Evolutionary conservation across 1,140 invertebrate species (phyloP), one percentile per base, ranked within the genome.

Genomic region (Lethrus apterus): DNA sequence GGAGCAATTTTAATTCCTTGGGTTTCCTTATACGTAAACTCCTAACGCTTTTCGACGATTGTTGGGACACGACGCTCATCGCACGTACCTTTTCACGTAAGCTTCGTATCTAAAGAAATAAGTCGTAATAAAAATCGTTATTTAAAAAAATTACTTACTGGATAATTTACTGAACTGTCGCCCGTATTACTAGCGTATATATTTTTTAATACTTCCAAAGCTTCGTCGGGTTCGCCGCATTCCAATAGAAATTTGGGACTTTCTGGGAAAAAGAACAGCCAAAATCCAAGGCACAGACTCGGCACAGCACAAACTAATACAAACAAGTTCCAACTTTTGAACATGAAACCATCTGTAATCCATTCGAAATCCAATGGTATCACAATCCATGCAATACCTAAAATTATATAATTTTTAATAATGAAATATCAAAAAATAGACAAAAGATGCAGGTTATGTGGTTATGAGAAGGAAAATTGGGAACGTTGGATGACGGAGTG

Each of bases 181-280:
- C 80, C 79, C 7, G 80, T 85, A 58, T 88, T 88, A 35, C 74
- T 71, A 3, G 74, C 62, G 62, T 81, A 86, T 54, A 88, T 81
- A 54, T 75, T 67, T 54, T 75, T 76, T 10, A 88, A 73, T 14
- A 83, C 76, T 34, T 77, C 67, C 0, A 87, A 66, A 3, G 85
- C 81, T 24, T 81, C 80, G 10, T 86, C 79, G 15, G 82, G 75
- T 59, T 84, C 77, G 33, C 84, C 83, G 61, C 79, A 80, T 57
- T 84, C 80, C 52, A 90, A 73, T 40, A 88, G 72, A 63, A 86
- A 91, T 61, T 89, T 89, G 1, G 88, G 87, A 63, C 86, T 90
- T 66, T 91, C 88, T 2, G 87, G 88, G 68, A 91, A 87, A 18
- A 77, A 73, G 44, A 85, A 72, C 2, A 89, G 70, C 73, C 75